phyloP scores from a whole-genome alignment of 1,140 invertebrate species.

The Drosophila asahinai region DNA sequence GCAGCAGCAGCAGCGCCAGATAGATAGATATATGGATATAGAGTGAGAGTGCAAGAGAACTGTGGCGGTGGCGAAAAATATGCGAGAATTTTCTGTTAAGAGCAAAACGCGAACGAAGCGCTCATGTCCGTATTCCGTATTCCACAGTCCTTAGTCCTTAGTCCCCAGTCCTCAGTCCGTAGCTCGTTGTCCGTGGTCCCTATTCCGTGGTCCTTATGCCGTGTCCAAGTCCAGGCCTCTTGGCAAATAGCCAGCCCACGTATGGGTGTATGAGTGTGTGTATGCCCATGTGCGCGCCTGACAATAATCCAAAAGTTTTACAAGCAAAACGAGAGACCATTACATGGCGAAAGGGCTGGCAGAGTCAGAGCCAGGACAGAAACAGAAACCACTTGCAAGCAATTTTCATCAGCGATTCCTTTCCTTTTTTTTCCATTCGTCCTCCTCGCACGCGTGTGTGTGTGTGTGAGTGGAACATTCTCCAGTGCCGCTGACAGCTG shows the following conservation, averaged over 20 bases:
- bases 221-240: conserved; percentile 61
- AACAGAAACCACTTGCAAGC: conserved; percentile 82
- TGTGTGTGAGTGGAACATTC: conserved; percentile 43
- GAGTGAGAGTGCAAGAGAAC: conserved; percentile 39
- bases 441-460: not conserved
- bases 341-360: conserved; percentile 64
- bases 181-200: conserved; percentile 16
- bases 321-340: conserved; percentile 81
- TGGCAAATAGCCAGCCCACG: conserved; percentile 68
- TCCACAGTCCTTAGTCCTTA: conserved; percentile 8
- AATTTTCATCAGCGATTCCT: conserved; percentile 78
- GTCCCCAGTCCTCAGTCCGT: not conserved
- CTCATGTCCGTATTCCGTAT: conserved; percentile 44
- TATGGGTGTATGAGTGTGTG: conserved; percentile 16
- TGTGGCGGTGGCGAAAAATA: conserved; percentile 58
- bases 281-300: conserved; percentile 60
- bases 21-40: conserved; percentile 38
- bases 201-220: conserved; percentile 27
- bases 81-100: conserved; percentile 78
- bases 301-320: conserved; percentile 84
- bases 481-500: conserved; percentile 70
- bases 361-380: conserved; percentile 59
- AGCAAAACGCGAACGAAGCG: conserved; percentile 62
- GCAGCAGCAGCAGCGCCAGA: conserved; percentile 30
- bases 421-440: conserved; percentile 14